These are phyloP conservation scores for Pangasius macronema DNA, from an alignment of 2,797 vertebrate species.

Conservation along the genomic window DNA sequence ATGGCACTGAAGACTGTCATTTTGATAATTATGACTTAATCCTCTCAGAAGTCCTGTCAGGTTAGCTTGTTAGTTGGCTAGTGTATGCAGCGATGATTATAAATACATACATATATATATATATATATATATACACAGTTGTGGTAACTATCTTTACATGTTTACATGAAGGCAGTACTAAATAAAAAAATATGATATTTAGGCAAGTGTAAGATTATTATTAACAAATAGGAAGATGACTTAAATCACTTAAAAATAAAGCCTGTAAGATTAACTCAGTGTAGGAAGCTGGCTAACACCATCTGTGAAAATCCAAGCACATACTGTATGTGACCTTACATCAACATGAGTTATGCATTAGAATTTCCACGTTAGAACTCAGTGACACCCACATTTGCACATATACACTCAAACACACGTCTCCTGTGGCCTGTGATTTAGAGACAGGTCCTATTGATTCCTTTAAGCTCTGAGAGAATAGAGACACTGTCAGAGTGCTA, in stretches of 20 bases:
- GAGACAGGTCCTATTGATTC: neutral
- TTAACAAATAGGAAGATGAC: neutral
- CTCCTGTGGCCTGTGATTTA: neutral
- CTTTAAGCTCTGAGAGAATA: conserved; percentile 11
- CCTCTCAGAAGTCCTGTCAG: neutral
- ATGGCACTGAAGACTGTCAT: neutral
- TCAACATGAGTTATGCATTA: neutral
- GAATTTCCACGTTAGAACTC: neutral
- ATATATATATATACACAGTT: too few species aligned
- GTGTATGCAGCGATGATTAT: neutral
- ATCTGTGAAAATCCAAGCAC: neutral
- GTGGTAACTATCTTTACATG: too few species aligned
- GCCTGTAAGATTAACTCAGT: neutral
- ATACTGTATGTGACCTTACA: neutral
- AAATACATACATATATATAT: neutral
- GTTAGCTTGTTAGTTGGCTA: neutral
- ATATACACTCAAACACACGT: neutral
- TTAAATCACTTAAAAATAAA: neutral
- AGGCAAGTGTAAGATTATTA: too few species aligned
- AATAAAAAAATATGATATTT: too few species aligned
- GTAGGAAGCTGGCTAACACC: neutral
- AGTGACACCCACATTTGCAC: neutral
- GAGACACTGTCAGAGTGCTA: neutral
- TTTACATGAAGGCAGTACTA: too few species aligned
- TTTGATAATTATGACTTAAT: neutral